phyloP scores from a whole-genome alignment of 1,140 invertebrate genomes.

The Drosophila trapezifrons region DNA sequence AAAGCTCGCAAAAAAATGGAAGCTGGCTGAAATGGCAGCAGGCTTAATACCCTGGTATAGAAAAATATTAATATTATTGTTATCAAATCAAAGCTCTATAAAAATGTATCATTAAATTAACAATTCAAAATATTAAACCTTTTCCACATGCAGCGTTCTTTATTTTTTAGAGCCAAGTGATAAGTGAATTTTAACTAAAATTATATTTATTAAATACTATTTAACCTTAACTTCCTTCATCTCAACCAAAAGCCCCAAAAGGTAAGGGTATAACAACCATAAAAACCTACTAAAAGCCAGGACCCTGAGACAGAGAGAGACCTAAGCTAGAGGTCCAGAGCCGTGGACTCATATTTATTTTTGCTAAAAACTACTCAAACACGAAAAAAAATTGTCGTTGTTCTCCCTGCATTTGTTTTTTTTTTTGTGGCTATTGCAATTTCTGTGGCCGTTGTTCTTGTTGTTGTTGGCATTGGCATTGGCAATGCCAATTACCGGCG shows the following conservation, averaged over 20 bases:
- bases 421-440: slow-evolving; percentile 40
- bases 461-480: slow-evolving; percentile 58
- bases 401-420: slow-evolving; percentile 38
- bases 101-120: no score
- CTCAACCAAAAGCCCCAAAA: background rate
- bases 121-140: no score
- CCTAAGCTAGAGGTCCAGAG: slow-evolving; percentile 29
- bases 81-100: no score
- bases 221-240: no score
- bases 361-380: slow-evolving; percentile 39
- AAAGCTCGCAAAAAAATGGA: slow-evolving; percentile 35
- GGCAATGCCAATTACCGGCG: slow-evolving; percentile 78
- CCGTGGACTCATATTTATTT: slow-evolving; percentile 73
- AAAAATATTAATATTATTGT: no score
- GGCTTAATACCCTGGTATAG: slow-evolving; percentile 1
- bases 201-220: no score
- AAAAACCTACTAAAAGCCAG: slow-evolving; percentile 26
- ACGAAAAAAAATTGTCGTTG: slow-evolving; percentile 66
- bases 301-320: background rate
- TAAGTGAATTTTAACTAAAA: no score
- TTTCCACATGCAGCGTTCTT: background rate
- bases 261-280: slow-evolving; percentile 7
- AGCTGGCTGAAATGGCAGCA: background rate
- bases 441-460: slow-evolving; percentile 23
- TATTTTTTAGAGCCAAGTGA: background rate